Evolutionary conservation across 2,113 vertebrate genomes (phyloP), one percentile per base, ranked within the genome.

Genomic region (Oncorhynchus gorbuscha): DNA sequence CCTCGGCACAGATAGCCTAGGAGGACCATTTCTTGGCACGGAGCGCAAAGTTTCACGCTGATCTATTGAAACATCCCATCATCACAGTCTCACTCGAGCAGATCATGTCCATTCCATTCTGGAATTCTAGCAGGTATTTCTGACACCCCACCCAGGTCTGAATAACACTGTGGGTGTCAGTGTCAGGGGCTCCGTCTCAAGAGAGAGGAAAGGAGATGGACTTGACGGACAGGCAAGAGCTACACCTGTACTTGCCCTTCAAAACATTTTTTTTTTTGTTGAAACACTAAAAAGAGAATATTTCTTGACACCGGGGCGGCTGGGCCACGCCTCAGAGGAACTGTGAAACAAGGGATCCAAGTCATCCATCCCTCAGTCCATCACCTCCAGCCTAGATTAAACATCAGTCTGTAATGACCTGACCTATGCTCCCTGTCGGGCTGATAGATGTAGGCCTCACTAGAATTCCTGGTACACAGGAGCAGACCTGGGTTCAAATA

Each of bases 31-130:
- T 78, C 83, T 87, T 87, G 90, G 91, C 91, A 92, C 76, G 39
- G 64, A 83, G 73, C 76, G 80, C 79, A 79, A 79, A 84, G 69
- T 87, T 68, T 91, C 85, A 84, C 77, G 24, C 78, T 72, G 83
- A 80, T 86, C 78, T 76, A 91, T 81, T 89, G 87, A 92, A 92
- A 91, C 82, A 68, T 88, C 84, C 90, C 88, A 74, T 94, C 91
- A 94, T 89, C 88, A 78, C 90, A 89, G 84, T 75, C 87, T 89
- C 85, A 87, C 90, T 89, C 28, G 49, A 81, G 83, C 81, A 78
- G n/a, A 22, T 8, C n/a, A 1, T 48, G 76, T 83, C 81, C 72
- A 85, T 81, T 75, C 22, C 45, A 20, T 81, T 78, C 75, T 84
- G 79, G 81, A 18, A 55, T 58, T 68, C 24, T 28, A 70, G 48